Percentiles rank a stretch among this genome's conserved stretches.
These are phyloP conservation scores for Urocolius indicus DNA, from an alignment of 2,113 vertebrate species.

Conservation along the genomic window DNA sequence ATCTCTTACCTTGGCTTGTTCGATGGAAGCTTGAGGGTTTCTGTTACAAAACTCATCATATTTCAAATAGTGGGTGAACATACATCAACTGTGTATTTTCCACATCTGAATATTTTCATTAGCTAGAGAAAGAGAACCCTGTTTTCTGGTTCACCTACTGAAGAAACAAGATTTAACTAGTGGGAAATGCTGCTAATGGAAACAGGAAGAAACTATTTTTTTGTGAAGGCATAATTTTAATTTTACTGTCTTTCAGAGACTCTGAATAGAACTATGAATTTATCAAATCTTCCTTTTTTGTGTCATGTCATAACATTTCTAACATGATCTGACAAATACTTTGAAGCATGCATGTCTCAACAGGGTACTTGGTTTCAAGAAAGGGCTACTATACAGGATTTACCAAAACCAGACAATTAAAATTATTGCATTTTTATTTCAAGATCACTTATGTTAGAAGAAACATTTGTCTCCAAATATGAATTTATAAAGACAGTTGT, in stretches of 20 bases:
- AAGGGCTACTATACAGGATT: not conserved
- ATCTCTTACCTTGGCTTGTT: conserved; percentile 23
- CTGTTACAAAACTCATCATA: not conserved
- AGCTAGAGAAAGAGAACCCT: not conserved
- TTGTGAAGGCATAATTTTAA: not conserved
- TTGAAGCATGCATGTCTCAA: not conserved
- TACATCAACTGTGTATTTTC: not conserved
- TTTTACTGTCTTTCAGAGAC: not conserved
- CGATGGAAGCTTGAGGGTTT: conserved; percentile 16
- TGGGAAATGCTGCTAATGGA: not conserved
- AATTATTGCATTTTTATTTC: not conserved
- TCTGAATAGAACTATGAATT: not conserved
- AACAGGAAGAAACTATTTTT: not conserved
- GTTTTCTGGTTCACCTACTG: not conserved
- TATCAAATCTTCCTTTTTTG: not conserved
- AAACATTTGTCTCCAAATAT: not conserved
- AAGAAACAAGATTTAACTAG: not conserved
- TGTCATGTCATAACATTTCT: not conserved
- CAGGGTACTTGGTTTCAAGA: not conserved
- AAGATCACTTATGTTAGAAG: not conserved
- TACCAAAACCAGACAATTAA: not conserved
- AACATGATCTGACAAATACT: not conserved
- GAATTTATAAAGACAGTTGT: not conserved
- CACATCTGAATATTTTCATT: not conserved
- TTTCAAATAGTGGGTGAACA: not conserved